phyloP scores from a whole-genome alignment of 2,888 invertebrate genomes.

The Drosophila meridiana region DNA sequence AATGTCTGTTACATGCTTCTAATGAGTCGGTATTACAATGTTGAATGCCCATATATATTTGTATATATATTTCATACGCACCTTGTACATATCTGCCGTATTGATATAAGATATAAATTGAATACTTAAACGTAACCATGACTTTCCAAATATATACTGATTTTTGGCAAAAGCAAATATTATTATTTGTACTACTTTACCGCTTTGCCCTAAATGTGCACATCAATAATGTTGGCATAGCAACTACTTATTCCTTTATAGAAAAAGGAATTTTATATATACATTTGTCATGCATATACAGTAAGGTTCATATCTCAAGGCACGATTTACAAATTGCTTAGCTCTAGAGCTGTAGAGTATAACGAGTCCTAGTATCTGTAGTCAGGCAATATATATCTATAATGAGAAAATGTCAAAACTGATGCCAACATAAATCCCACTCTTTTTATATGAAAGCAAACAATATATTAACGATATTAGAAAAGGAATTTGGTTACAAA shows the following conservation, averaged over 20 bases:
- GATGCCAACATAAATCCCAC: too few relatives aligned
- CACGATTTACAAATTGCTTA: not conserved
- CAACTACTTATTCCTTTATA: constrained; percentile 28
- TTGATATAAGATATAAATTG: constrained; percentile 11
- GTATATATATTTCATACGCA: constrained; percentile 2
- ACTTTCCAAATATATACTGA: constrained; percentile 6
- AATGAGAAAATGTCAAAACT: too few relatives aligned
- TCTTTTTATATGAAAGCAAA: too few relatives aligned
- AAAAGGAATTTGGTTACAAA: too few relatives aligned
- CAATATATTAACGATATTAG: too few relatives aligned
- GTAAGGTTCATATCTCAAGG: not conserved
- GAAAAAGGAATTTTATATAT: not conserved
- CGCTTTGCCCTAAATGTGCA: constrained; percentile 45
- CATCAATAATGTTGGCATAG: constrained; percentile 62
- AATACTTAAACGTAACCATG: constrained; percentile 24
- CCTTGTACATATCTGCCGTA: constrained; percentile 12
- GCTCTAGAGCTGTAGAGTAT: not conserved
- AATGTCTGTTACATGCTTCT: constrained; percentile 8
- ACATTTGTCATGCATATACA: not conserved
- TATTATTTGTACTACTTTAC: constrained; percentile 36
- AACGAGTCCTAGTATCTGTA: too few relatives aligned
- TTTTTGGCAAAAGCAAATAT: constrained; percentile 9
- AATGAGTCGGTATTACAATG: constrained; percentile 4
- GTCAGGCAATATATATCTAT: too few relatives aligned
- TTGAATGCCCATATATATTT: constrained; percentile 33